Evolutionary conservation across 1,140 invertebrate species (phyloP).

Genomic region (Halictus rubicundus): DNA sequence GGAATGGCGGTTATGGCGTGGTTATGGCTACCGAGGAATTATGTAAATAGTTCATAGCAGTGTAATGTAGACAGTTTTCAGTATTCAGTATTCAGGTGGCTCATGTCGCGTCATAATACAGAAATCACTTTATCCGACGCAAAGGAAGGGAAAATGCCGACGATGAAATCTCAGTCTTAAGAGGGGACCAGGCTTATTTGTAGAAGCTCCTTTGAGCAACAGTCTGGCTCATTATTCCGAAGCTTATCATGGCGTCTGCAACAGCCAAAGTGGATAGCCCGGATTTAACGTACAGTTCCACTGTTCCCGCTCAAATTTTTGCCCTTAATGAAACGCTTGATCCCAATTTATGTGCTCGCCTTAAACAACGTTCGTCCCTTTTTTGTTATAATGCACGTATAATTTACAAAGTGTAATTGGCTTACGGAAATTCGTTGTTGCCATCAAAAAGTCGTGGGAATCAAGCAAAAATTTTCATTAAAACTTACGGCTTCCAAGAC

Average conservation of each 20-base stretch:
- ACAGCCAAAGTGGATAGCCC: slow-evolving; percentile 62
- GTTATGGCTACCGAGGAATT: slow-evolving; percentile 43
- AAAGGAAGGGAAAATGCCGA: slow-evolving; percentile 38
- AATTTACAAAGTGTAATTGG: no score
- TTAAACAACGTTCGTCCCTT: neutral
- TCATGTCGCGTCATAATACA: slow-evolving; percentile 45
- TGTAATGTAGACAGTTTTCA: slow-evolving; percentile 44
- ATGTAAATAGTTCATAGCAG: slow-evolving; percentile 41
- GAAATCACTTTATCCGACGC: slow-evolving; percentile 50
- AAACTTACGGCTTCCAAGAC: no score
- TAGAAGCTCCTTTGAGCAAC: slow-evolving; percentile 42
- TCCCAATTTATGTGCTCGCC: neutral
- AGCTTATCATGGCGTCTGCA: slow-evolving; percentile 22
- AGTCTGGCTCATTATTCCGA: slow-evolving; percentile 24
- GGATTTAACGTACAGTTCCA: slow-evolving; percentile 53
- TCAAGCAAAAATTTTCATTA: no score
- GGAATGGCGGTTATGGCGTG: neutral
- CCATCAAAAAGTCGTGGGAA: no score
- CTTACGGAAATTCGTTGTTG: no score
- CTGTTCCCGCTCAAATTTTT: neutral
- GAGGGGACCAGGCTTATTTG: slow-evolving; percentile 41
- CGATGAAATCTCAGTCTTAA: slow-evolving; percentile 15
- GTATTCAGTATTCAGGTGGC: slow-evolving; percentile 40
- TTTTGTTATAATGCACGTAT: no score
- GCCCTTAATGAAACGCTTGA: no score